Conservation (phyloP, 2,888 invertebrate genomes). For the Cerastis leucographa region DNA sequence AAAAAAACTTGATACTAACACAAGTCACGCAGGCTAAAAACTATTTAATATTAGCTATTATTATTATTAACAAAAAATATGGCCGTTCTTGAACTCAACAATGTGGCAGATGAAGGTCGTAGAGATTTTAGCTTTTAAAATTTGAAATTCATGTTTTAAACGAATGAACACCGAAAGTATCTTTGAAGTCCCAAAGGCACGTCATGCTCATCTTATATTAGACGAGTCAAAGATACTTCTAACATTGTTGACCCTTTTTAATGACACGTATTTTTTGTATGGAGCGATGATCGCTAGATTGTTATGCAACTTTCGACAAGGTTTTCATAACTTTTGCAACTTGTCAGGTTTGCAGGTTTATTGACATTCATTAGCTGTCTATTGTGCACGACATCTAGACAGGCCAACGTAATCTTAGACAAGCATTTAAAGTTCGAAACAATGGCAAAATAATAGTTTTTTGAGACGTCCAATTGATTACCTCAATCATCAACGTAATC, state of each 20-base stretch:
- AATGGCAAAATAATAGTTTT: slow-evolving; percentile 41
- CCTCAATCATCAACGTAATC: slow-evolving; percentile 11
- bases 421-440: slow-evolving; percentile 18
- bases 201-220: slow-evolving; percentile 18
- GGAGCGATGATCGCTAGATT: slow-evolving; percentile 24
- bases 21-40: not conserved
- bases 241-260: slow-evolving; percentile 25
- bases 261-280: slow-evolving; percentile 8
- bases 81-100: slow-evolving; percentile 52
- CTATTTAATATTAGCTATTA: slow-evolving; percentile 44
- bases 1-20: slow-evolving; percentile 14
- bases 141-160: slow-evolving; percentile 33
- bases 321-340: slow-evolving; percentile 44
- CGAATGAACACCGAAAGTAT: slow-evolving; percentile 32
- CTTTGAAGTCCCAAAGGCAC: slow-evolving; percentile 32
- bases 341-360: slow-evolving; percentile 29
- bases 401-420: slow-evolving; percentile 8
- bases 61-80: too few species aligned
- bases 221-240: slow-evolving; percentile 31
- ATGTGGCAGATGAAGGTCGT: slow-evolving; percentile 33
- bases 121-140: slow-evolving; percentile 30
- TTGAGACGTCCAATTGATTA: slow-evolving; percentile 31
- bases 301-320: slow-evolving; percentile 35
- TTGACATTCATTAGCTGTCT: slow-evolving; percentile 49
- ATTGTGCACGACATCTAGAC: slow-evolving; percentile 30